A percentile compares a stretch with the other conserved stretches of the same genome.
These are phyloP conservation scores for Rhopilema esculentum DNA, from an alignment of 30 jellyfish, hydroid and myxozoan genomes.

Conservation along the genomic window DNA sequence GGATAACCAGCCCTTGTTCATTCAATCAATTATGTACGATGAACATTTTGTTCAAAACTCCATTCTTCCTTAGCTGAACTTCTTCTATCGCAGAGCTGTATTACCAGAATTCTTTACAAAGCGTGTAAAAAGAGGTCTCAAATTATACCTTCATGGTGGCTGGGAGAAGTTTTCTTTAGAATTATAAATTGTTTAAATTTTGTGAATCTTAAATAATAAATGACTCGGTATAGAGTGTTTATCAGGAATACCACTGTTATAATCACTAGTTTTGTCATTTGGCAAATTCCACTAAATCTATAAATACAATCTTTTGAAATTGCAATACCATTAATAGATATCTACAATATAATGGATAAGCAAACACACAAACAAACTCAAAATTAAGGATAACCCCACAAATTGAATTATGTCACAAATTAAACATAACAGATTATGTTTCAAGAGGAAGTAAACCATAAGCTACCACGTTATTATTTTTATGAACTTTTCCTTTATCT, in stretches of 20 bases:
- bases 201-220: too few species aligned
- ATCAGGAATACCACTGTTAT: background rate
- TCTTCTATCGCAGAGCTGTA: constrained; percentile 9
- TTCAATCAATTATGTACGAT: background rate
- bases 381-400: background rate
- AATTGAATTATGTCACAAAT: background rate
- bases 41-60: background rate
- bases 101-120: background rate
- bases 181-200: background rate
- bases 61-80: background rate
- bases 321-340: background rate
- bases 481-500: too few species aligned
- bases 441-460: background rate
- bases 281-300: too few species aligned
- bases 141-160: constrained; percentile 19
- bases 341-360: background rate
- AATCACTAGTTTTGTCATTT: background rate
- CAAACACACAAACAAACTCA: background rate
- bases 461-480: background rate
- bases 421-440: background rate
- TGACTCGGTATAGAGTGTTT: background rate
- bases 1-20: background rate
- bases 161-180: background rate
- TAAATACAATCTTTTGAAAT: too few species aligned
- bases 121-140: constrained; percentile 17